Base-by-base conservation (phyloP, 2,888 invertebrate genomes). In the Margaritifera margaritifera region DNA sequence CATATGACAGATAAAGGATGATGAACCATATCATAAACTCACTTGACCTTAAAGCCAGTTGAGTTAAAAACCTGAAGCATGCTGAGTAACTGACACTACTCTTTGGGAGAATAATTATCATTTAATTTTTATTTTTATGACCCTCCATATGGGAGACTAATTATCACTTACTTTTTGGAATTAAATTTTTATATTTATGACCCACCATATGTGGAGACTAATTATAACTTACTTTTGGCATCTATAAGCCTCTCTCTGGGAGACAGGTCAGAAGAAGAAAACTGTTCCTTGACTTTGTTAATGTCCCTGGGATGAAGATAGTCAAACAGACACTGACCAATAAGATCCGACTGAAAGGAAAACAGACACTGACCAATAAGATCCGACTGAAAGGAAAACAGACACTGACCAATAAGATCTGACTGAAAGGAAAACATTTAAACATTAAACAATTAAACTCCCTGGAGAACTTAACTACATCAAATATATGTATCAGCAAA, bases 251-350 rank as follows among this genome's bases (percentile, higher is more conserved):
- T 92, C 90, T 97, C 96, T 56, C 96, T 92, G 0, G 96, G 96
- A 80, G 94, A 94, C 77, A 96, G 92, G 90, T 97, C 96, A 0
- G 96, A 94, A 0, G 96, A 95, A 0, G 96, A 95, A 6, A 98
- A 92, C 90, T 98, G 97, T 87, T 97, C 97, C 89, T 98, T 98
- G 6, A 97, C 96, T 90, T 97, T 97, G 69, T 94, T 94, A 54
- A 98, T 95, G 90, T 98, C 98, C 89, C 96, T 96, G 0, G 97
- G 97, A 89, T 98, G 97, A 59, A 98, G 91, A 77, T 97, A 95
- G 90, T 98, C 97, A 89, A 98, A 97, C 92, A 96, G 93, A 88
- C 96, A 97, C 90, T 97, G 96, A 0, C 97, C 97, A 61, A 88
- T 86, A 64, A 98, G 91, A 88, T 98, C 97, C 67, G 93, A 92